A percentile compares a stretch with the other conserved stretches of the same genome.
These are phyloP conservation scores for Glaucopsyche alexis DNA, from an alignment of 2,888 invertebrate species.

Conservation along the genomic window DNA sequence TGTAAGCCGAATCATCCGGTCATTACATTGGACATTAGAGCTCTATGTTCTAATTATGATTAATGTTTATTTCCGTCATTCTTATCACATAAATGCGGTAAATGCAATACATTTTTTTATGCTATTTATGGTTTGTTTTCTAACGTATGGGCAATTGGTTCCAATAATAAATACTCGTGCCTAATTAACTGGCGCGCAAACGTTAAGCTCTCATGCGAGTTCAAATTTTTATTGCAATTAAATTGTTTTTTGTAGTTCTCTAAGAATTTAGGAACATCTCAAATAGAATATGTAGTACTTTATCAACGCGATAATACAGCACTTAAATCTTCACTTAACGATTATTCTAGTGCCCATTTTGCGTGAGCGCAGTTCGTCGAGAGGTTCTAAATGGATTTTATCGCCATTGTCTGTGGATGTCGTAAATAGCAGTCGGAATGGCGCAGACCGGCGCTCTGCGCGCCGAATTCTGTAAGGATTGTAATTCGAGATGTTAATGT, in stretches of 20 bases:
- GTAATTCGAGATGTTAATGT: slow-evolving; percentile 27
- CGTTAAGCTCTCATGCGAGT: background rate
- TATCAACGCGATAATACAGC: background rate
- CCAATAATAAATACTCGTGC: background rate
- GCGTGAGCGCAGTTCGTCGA: slow-evolving; percentile 21
- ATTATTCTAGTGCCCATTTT: slow-evolving; percentile 16
- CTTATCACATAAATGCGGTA: no score
- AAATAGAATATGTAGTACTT: background rate
- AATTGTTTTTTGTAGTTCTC: background rate
- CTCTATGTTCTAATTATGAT: no score
- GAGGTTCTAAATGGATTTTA: slow-evolving; percentile 21
- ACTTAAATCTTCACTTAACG: slow-evolving; percentile 15
- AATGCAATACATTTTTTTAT: no score
- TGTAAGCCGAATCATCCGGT: no score
- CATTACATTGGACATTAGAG: no score
- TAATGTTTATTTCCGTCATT: no score
- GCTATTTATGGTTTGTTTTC: background rate
- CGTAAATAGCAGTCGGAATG: slow-evolving; percentile 20
- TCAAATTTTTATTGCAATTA: background rate
- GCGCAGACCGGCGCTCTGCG: slow-evolving; percentile 6
- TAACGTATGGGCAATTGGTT: background rate
- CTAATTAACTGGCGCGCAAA: background rate
- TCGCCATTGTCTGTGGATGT: slow-evolving; percentile 21
- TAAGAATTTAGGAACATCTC: background rate
- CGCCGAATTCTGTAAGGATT: slow-evolving; percentile 4